These are phyloP conservation scores for Drosophila sulfurigaster DNA, from an alignment of 1,140 invertebrate genomes.

Conservation along the genomic window DNA sequence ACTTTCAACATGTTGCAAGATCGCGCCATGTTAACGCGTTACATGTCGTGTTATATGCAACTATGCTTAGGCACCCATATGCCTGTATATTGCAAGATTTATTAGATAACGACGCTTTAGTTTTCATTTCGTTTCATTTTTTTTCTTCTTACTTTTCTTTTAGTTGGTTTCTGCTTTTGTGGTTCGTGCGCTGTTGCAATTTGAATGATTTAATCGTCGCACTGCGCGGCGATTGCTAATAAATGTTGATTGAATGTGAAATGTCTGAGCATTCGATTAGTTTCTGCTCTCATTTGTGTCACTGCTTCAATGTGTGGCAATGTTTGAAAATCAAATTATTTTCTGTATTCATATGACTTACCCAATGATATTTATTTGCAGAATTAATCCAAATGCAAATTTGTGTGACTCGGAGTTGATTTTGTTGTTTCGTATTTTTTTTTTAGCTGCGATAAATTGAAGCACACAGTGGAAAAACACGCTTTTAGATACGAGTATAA, in stretches of 20 bases:
- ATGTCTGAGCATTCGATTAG: slow-evolving; percentile 40
- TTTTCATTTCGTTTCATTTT: slow-evolving; percentile 45
- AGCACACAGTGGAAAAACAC: slow-evolving; percentile 53
- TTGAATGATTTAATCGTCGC: slow-evolving; percentile 73
- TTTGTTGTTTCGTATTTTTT: slow-evolving; percentile 15
- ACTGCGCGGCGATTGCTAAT: slow-evolving; percentile 30
- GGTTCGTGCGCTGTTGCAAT: slow-evolving; percentile 70
- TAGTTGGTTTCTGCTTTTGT: slow-evolving; percentile 34
- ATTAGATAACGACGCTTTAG: slow-evolving; percentile 78
- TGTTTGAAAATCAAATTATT: background rate
- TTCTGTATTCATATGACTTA: slow-evolving; percentile 23
- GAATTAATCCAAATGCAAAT: slow-evolving; percentile 66
- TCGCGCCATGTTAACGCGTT: slow-evolving; percentile 54
- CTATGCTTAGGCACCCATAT: background rate
- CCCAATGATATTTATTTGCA: slow-evolving; percentile 37
- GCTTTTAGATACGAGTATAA: slow-evolving; percentile 15
- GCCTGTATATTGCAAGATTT: slow-evolving; percentile 68
- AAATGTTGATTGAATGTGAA: slow-evolving; percentile 52
- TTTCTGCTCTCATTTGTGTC: slow-evolving; percentile 4
- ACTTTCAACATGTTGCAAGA: slow-evolving; percentile 70
- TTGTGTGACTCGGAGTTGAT: slow-evolving; percentile 5
- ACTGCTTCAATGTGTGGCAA: slow-evolving; percentile 18
- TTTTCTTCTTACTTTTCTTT: slow-evolving; percentile 10
- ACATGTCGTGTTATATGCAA: slow-evolving; percentile 37
- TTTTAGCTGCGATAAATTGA: slow-evolving; percentile 29